These are phyloP conservation scores for Siderastrea radians DNA, from an alignment of 92 coral and sea anemone species.

Conservation along the genomic window DNA sequence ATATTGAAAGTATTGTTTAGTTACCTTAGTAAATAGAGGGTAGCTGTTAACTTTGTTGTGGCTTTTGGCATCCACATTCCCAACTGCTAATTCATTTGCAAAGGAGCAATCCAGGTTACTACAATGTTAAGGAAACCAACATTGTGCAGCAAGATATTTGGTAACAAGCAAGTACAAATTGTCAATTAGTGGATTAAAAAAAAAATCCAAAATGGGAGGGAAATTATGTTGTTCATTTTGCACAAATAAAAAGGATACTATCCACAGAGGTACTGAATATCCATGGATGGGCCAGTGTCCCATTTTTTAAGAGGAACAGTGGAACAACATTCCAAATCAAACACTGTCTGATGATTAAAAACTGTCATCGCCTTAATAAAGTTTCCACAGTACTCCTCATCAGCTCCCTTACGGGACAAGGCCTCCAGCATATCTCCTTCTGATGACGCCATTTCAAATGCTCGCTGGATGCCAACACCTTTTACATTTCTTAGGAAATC, in stretches of 20 bases:
- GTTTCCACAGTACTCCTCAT: slow-evolving; percentile 23
- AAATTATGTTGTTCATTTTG: background rate
- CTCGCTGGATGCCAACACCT: slow-evolving; percentile 56
- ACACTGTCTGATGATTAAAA: slow-evolving; percentile 63
- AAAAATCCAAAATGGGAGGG: background rate
- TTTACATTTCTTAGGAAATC: slow-evolving; percentile 64
- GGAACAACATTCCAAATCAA: slow-evolving; percentile 21
- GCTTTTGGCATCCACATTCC: slow-evolving; percentile 1
- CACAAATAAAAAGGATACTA: slow-evolving; percentile 56
- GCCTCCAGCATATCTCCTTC: slow-evolving; percentile 42
- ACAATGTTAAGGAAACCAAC: background rate
- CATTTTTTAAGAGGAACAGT: slow-evolving; percentile 53
- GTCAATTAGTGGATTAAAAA: no score
- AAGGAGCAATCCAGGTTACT: background rate
- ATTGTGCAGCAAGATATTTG: background rate
- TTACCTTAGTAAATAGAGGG: background rate
- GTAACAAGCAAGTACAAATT: no score
- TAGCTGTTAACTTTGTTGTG: slow-evolving; percentile 7
- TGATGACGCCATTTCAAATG: slow-evolving; percentile 40
- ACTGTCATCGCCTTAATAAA: slow-evolving; percentile 57
- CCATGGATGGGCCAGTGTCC: slow-evolving; percentile 36
- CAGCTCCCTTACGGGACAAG: slow-evolving; percentile 24
- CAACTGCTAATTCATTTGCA: background rate
- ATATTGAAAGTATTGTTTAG: background rate
- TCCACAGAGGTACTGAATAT: slow-evolving; percentile 51